Conservation (phyloP, 1,140 invertebrate species). For the Lasioglossum albipes region DNA sequence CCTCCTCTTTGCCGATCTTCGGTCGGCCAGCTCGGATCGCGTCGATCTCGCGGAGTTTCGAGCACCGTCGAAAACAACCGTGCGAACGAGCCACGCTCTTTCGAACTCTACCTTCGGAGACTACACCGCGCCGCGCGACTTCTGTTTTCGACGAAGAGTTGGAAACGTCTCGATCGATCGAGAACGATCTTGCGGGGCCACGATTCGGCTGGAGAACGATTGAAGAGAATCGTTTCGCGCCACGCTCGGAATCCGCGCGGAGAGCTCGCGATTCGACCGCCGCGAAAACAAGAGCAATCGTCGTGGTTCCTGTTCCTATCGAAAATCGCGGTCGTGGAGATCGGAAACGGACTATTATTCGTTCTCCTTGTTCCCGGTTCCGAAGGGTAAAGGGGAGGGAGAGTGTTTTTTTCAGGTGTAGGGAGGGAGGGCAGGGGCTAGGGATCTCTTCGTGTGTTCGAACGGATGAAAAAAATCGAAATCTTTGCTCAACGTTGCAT, state of each 20-base stretch:
- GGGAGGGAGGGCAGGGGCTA: background rate
- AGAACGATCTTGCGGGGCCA: too few relatives aligned
- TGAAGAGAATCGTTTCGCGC: background rate
- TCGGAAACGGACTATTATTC: background rate
- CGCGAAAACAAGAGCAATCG: background rate
- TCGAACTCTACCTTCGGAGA: background rate
- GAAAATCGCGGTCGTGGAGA: background rate
- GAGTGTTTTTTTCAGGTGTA: background rate
- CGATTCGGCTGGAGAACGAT: background rate
- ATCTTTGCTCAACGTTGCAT: constrained; percentile 65
- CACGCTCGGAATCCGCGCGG: background rate
- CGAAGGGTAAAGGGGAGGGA: background rate
- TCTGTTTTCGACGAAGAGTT: too few relatives aligned
- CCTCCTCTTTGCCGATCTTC: background rate
- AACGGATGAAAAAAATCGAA: constrained; percentile 61
- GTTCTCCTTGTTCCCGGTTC: constrained; percentile 1
- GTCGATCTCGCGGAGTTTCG: background rate
- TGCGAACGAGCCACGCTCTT: too few relatives aligned
- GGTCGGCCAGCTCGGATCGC: background rate
- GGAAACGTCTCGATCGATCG: too few relatives aligned
- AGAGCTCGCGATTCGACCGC: constrained; percentile 1
- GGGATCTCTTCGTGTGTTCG: constrained; percentile 54
- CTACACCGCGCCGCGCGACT: too few relatives aligned
- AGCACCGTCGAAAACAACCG: background rate
- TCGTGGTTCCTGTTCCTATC: background rate